Base-by-base conservation (phyloP, 2,888 invertebrate genomes). In the Meandrusa payeni region DNA sequence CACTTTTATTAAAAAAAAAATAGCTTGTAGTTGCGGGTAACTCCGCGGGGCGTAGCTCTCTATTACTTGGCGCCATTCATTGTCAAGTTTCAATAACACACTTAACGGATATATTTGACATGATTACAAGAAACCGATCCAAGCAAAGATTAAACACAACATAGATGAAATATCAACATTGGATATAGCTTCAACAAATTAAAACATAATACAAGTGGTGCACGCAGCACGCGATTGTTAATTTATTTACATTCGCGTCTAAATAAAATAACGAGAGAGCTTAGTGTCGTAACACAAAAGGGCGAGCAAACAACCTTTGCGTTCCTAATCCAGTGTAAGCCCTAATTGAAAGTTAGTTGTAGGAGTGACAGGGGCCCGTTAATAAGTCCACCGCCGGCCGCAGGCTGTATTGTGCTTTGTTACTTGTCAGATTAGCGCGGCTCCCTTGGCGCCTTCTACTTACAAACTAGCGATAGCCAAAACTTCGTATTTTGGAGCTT, bases 301-400 rank as follows among this genome's bases (percentile, higher is more conserved):
- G 39, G 20, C 38, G 46, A 38, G 29, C 42, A 55, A 32, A 17
- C 22, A 38, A 33, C 38, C 32, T 39, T 33, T 19, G 33, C 44
- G 20, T 38, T 44, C 26, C 44, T 44, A 38, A 64, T 57, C 55
- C 50, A 48, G 55, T 55, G 53, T 51, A 61, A 56, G 55, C 56
- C 52, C 65, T 70, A 70, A 70, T 73, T 71, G 71, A 69, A 71
- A 68, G 65, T 70, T 69, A 68, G 64, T 62, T 55, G 59, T 51
- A 44, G 55, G 63, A 68, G 64, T 70, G 69, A 69, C 70, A 69
- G 60, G 61, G 69, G 66, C 54, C 64, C 62, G 69, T 67, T 69
- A 71, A 69, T 68, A 69, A 69, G 67, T 63, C 63, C 54, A 54
- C 50, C 50, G 47, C 51, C 48, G 57, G 60, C 62, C 57, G 48